Evolutionary conservation across 2,113 vertebrate genomes (phyloP).

Genomic region (Thymallus thymallus): DNA sequence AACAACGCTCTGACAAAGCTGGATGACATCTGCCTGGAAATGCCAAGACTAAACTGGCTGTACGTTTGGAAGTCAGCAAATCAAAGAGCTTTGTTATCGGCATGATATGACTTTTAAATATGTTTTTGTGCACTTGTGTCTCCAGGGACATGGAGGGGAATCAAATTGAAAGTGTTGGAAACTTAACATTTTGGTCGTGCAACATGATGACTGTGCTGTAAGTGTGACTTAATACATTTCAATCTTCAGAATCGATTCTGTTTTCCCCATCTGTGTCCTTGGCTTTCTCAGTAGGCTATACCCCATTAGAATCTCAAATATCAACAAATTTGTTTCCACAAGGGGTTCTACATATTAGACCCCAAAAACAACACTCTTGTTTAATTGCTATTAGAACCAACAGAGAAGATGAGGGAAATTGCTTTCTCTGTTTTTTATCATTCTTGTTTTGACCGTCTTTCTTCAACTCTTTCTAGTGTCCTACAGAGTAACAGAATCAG

Average conservation of each 20-base stretch:
- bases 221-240: conserved; percentile 65
- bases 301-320: neutral
- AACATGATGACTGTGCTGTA: conserved; percentile 90
- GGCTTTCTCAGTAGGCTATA: no score
- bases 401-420: neutral
- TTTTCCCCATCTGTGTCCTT: neutral
- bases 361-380: neutral
- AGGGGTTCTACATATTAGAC: neutral
- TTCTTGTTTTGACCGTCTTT: conserved; percentile 1
- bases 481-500: conserved; percentile 88
- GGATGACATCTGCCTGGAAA: conserved; percentile 83
- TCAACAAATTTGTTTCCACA: neutral
- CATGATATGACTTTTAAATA: conserved; percentile 14
- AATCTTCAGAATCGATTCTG: neutral
- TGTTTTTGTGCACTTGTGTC: conserved; percentile 1
- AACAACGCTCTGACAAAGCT: conserved; percentile 86
- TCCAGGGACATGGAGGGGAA: conserved; percentile 94
- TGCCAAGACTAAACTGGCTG: conserved; percentile 92
- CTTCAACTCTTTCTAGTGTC: conserved; percentile 74
- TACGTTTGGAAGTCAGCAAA: conserved; percentile 71
- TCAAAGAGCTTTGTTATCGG: neutral
- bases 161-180: conserved; percentile 83
- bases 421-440: neutral
- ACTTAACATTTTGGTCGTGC: conserved; percentile 87
- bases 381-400: neutral